Conservation (phyloP, 2,113 vertebrate species). For the Corapipo altera region DNA sequence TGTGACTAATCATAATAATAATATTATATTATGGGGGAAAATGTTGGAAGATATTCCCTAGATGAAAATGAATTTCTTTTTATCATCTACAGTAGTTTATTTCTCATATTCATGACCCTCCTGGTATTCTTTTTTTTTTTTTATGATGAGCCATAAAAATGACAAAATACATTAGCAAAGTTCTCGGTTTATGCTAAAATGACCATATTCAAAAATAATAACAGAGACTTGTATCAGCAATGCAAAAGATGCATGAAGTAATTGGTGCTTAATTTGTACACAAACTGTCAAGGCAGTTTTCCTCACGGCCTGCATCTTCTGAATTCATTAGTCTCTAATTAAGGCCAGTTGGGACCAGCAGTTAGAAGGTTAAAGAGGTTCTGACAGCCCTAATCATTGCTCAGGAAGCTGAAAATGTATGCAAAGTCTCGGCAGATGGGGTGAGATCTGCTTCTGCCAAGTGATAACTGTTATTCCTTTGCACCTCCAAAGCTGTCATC, state of each 20-base stretch:
- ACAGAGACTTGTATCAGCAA: slow-evolving; percentile 85
- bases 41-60: slow-evolving; percentile 74
- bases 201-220: slow-evolving; percentile 87
- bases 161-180: slow-evolving; percentile 83
- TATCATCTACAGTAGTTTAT: slow-evolving; percentile 77
- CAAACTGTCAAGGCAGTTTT: slow-evolving; percentile 91
- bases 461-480: slow-evolving; percentile 96
- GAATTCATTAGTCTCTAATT: slow-evolving; percentile 99
- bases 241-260: slow-evolving; percentile 88
- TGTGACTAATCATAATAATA: slow-evolving; percentile 70
- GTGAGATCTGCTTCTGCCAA: slow-evolving; percentile 90
- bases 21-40: slow-evolving; percentile 53
- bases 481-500: slow-evolving; percentile 95
- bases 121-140: slow-evolving; percentile 69
- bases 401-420: slow-evolving; percentile 96
- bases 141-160: slow-evolving; percentile 81
- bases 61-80: slow-evolving; percentile 77
- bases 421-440: slow-evolving; percentile 94
- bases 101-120: slow-evolving; percentile 79
- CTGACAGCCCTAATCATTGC: slow-evolving; percentile 97
- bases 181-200: slow-evolving; percentile 82
- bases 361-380: slow-evolving; percentile 99
- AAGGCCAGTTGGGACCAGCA: slow-evolving; percentile 98
- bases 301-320: slow-evolving; percentile 95
- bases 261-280: slow-evolving; percentile 93